Conservation (phyloP, 2,797 vertebrate genomes). For the Chiroxiphia lanceolata region DNA sequence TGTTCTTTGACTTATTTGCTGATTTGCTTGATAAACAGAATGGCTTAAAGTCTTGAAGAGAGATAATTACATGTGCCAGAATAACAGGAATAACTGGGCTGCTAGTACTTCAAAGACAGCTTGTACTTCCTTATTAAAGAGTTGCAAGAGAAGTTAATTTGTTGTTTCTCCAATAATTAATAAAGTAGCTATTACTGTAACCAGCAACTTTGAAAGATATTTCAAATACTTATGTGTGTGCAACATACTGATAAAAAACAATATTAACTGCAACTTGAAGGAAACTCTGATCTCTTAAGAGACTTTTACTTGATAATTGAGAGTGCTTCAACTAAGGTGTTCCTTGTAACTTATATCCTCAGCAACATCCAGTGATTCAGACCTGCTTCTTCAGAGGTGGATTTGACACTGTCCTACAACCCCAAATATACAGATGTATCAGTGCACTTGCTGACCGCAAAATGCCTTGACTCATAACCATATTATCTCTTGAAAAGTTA, state of each 20-base stretch:
- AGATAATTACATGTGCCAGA: slow-evolving; percentile 38
- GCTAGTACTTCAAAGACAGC: slow-evolving; percentile 39
- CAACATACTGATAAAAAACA: neutral
- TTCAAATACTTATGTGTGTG: neutral
- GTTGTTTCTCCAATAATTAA: slow-evolving; percentile 25
- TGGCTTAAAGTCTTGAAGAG: neutral
- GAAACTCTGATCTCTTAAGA: neutral
- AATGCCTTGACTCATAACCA: neutral
- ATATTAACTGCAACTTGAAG: neutral
- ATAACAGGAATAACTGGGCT: slow-evolving; percentile 39
- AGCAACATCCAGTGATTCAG: neutral
- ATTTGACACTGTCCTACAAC: neutral
- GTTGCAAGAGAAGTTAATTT: neutral
- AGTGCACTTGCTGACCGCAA: neutral
- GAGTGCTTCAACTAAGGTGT: neutral
- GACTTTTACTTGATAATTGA: slow-evolving; percentile 19
- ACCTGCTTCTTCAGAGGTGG: neutral
- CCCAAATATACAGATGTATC: neutral
- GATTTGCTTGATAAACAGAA: slow-evolving; percentile 61
- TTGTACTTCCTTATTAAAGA: slow-evolving; percentile 40
- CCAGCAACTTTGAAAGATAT: slow-evolving; percentile 1
- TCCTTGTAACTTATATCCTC: neutral
- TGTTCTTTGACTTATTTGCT: slow-evolving; percentile 59
- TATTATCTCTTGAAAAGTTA: neutral
- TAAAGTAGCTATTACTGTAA: neutral